phyloP scores from a whole-genome alignment of 2,797 vertebrate genomes.

The Danio tinwini region DNA sequence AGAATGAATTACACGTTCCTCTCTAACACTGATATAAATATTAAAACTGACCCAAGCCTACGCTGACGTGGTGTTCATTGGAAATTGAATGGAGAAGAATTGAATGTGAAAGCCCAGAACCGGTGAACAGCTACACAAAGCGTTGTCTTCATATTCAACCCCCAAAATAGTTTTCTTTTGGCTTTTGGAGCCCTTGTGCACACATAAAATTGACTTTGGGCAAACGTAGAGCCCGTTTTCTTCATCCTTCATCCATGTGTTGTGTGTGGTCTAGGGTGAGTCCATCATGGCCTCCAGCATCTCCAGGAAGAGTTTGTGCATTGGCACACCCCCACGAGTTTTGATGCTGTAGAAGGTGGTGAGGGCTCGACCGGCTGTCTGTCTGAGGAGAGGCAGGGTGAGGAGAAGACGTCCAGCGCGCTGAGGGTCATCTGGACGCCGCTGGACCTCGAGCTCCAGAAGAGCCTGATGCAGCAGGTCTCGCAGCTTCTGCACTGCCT shows the following conservation, averaged over 20 bases:
- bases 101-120: slow-evolving; percentile 17
- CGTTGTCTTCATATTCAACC: slow-evolving; percentile 28
- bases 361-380: slow-evolving; percentile 90
- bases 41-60: slow-evolving; percentile 7
- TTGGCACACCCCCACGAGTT: slow-evolving; percentile 90
- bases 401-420: slow-evolving; percentile 88
- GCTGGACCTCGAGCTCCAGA: slow-evolving; percentile 87
- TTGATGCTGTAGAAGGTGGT: slow-evolving; percentile 93
- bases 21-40: slow-evolving; percentile 34
- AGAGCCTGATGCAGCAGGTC: slow-evolving; percentile 91
- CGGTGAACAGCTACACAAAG: slow-evolving; percentile 39
- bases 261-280: slow-evolving; percentile 76
- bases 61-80: not conserved
- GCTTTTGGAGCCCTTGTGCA: slow-evolving; percentile 46
- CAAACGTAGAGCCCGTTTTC: not conserved
- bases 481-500: slow-evolving; percentile 90
- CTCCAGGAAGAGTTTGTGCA: slow-evolving; percentile 96
- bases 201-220: slow-evolving; percentile 22
- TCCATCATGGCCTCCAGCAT: slow-evolving; percentile 98
- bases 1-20: slow-evolving; percentile 33
- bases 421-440: slow-evolving; percentile 79
- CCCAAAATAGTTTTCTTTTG: slow-evolving; percentile 25
- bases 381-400: slow-evolving; percentile 89
- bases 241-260: slow-evolving; percentile 48
- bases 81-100: slow-evolving; percentile 20